These are phyloP conservation scores for Mustela lutreola DNA, from an alignment of 2,113 vertebrate species.

Conservation along the genomic window DNA sequence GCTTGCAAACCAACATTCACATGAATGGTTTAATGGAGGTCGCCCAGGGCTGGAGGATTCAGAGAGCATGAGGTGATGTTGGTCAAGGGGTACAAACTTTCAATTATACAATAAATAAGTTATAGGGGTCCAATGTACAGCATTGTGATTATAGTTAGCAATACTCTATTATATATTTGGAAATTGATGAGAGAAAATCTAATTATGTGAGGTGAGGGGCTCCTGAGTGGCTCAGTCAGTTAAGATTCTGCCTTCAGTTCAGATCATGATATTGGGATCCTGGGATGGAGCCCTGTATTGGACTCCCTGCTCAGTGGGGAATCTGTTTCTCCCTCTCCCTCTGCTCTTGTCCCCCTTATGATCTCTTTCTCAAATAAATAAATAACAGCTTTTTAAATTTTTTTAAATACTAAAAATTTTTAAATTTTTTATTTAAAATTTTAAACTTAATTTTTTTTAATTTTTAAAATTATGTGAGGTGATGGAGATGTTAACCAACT, in stretches of 20 bases:
- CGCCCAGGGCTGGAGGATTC: background rate
- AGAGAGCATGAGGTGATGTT: background rate
- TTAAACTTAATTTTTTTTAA: too few species aligned
- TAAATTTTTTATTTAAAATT: background rate
- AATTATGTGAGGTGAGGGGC: background rate
- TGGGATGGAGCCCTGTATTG: background rate
- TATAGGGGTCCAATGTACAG: background rate
- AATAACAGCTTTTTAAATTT: background rate
- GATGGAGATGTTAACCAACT: background rate
- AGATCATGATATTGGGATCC: background rate
- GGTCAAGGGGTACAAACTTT: background rate
- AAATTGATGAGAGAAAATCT: background rate
- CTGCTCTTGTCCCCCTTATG: background rate
- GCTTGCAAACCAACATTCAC: background rate
- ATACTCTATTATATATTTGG: background rate
- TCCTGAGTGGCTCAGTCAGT: background rate
- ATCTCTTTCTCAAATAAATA: background rate
- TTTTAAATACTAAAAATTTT: too few species aligned
- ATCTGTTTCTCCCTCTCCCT: background rate
- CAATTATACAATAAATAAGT: background rate
- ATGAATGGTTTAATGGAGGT: background rate
- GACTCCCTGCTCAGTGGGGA: background rate
- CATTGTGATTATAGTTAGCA: background rate
- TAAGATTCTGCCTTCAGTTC: background rate
- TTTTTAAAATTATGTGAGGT: background rate